Evolutionary conservation across 2,888 invertebrate species (phyloP), one percentile per base, ranked within the genome.

Genomic region (Lottia gigantea): DNA sequence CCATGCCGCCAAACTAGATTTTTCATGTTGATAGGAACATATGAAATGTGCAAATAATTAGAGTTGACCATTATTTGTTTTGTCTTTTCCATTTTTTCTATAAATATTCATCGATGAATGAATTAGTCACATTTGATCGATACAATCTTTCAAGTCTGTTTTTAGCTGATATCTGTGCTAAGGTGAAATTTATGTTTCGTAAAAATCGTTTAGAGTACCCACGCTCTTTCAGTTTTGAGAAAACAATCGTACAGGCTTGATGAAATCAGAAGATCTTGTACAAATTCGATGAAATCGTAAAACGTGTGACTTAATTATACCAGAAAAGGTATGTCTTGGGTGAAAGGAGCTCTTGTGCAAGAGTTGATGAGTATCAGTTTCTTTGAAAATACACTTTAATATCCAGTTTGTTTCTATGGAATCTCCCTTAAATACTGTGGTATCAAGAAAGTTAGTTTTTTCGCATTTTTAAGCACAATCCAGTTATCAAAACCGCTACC

Each of bases 241-340:
- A 49, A 15, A 49, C 49, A 19, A n/a, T 49, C 19, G 7, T 49
- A 49, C n/a, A 49, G n/a, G 49, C 49, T 12, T 49, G 49, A 8
- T 19, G 49, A 49, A 49, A 19, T 49, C 49, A 1, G n/a, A n/a
- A 8, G 16, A 8, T 8, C 49, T 16, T 19, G 49, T 49, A 16
- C 49, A 49, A 49, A 49, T 49, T 49, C 49, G 49, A 15, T 49
- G 49, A 19, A 49, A 49, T n/a, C 49, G 49, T n/a, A 49, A 15
- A n/a, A 49, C 19, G 16, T 49, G 49, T 8, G 49, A 49, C 19
- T 49, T 49, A 7, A 49, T 49, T 7, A 49, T 49, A n/a, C 49
- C 49, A 16, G 49, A 49, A 16, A 49, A 49, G 16, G 49, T 49
- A 12, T 49, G 49, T 49, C 15, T 49, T 16, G 49, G 49, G 4